Evolutionary conservation across 35 echinoderm and acorn worm species (phyloP), one percentile per base, ranked within the genome.

Genomic region (Eucidaris tribuloides): DNA sequence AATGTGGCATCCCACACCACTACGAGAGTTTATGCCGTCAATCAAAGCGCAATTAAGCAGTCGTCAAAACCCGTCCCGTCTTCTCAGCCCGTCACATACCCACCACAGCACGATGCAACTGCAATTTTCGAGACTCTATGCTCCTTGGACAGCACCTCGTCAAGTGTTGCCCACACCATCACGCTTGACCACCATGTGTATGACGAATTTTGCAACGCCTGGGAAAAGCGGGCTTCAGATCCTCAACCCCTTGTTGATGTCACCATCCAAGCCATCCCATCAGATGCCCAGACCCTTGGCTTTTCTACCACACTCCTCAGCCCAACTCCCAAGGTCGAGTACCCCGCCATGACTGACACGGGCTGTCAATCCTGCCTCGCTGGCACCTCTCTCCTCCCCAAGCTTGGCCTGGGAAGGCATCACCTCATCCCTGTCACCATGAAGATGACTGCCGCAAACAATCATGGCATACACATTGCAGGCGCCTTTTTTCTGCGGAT

Each of bases 381-480:
- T 42, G 44, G 52, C 71, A 79, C 38, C 45, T 9, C 31, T 2
- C 60, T 84, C 22, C 60, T 71, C 13, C 37, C 7, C 5, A 78
- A 87, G 41, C 37, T 87, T 20, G 84, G 72, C 0, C 46, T 87
- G 4, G 23, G 30, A 6, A 77, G 14, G 35, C 5, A 79, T 11
- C 71, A 87, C 24, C 76, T 87, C 46, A 59, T 87, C 3, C 71
- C 74, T 38, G 84, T 87, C 71, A 79, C 84, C 15, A 87, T 87
- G 71, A 79, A 60, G 25, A 87, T 87, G 71, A 79, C 71, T 63
- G 74, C 76, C 59, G 72, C 58, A 38, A 81, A 88, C 44, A 45
- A 88, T 19, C 9, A 50, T 29, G 29, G 86, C 25, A 80, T 80
- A n/a, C n/a, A 60, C 29, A 79, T 87, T 20, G 35, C 18, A 48